Percentiles rank a stretch among this genome's conserved stretches.
Evolutionary conservation across 2,888 invertebrate species (phyloP).

Genomic region (Acleris holmiana): DNA sequence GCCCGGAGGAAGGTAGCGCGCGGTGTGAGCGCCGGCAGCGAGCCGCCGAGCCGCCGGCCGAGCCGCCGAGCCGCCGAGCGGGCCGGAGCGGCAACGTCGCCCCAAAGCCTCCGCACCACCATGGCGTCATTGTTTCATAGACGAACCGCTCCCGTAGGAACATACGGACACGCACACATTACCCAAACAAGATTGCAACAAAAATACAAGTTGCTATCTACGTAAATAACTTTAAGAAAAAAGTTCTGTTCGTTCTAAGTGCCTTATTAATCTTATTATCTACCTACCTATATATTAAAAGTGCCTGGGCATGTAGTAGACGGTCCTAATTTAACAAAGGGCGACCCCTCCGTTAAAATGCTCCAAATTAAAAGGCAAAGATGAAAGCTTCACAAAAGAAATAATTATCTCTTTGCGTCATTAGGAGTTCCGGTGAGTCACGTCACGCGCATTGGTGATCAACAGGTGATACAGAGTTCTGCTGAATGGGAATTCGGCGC

Average conservation of each 20-base stretch:
- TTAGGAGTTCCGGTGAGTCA: constrained; percentile 62
- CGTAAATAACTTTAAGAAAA: not conserved
- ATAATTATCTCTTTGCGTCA: constrained; percentile 24
- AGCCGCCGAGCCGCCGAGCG: constrained; percentile 45
- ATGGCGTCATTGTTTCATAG: constrained; percentile 70
- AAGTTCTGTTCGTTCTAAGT: too few relatives aligned
- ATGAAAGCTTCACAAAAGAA: constrained; percentile 20
- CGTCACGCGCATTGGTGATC: constrained; percentile 27
- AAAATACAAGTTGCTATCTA: not conserved
- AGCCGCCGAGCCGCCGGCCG: constrained; percentile 42
- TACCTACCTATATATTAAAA: too few relatives aligned
- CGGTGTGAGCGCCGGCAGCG: constrained; percentile 53
- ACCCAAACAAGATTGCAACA: too few relatives aligned
- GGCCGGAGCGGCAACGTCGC: constrained; percentile 66
- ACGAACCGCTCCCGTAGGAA: constrained; percentile 60
- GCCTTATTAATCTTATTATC: too few relatives aligned
- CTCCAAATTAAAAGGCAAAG: constrained; percentile 14
- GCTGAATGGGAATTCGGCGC: too few relatives aligned
- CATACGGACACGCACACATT: not conserved
- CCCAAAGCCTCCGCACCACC: constrained; percentile 50
- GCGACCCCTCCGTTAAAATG: not conserved
- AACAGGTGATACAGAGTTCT: constrained; percentile 13
- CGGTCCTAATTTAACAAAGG: constrained; percentile 10
- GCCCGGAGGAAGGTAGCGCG: constrained; percentile 64
- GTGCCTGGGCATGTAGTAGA: too few relatives aligned